A percentile compares a stretch with the other conserved stretches of the same genome.
phyloP scores from a whole-genome alignment of 2,113 vertebrate genomes.

The Isurus oxyrinchus region DNA sequence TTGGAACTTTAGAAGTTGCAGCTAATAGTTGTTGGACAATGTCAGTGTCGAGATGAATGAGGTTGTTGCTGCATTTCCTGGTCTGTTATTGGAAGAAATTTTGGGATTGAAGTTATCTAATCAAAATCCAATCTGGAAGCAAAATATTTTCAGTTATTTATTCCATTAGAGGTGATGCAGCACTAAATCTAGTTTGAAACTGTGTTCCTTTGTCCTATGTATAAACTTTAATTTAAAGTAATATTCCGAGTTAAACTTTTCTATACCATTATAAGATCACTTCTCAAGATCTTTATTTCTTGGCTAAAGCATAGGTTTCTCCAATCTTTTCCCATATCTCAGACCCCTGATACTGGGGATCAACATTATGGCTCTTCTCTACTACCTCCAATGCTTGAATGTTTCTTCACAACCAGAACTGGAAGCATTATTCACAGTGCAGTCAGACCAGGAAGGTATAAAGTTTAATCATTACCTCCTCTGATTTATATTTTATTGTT shows the following conservation, averaged over 20 bases:
- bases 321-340: neutral
- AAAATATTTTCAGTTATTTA: neutral
- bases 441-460: neutral
- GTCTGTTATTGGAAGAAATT: neutral
- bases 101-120: neutral
- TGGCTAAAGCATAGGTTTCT: neutral
- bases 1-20: neutral
- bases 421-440: neutral
- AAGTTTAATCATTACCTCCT: neutral
- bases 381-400: neutral
- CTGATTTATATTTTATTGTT: constrained; percentile 4
- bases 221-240: neutral
- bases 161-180: neutral
- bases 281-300: neutral
- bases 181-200: neutral
- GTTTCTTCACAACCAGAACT: neutral
- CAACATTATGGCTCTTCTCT: neutral
- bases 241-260: neutral
- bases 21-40: neutral
- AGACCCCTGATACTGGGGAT: neutral
- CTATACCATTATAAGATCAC: neutral
- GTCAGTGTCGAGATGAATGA: neutral
- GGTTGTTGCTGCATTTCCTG: neutral
- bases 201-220: neutral
- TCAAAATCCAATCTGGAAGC: neutral